phyloP scores from a whole-genome alignment of 2,113 vertebrate species.

The Ovis canadensis region DNA sequence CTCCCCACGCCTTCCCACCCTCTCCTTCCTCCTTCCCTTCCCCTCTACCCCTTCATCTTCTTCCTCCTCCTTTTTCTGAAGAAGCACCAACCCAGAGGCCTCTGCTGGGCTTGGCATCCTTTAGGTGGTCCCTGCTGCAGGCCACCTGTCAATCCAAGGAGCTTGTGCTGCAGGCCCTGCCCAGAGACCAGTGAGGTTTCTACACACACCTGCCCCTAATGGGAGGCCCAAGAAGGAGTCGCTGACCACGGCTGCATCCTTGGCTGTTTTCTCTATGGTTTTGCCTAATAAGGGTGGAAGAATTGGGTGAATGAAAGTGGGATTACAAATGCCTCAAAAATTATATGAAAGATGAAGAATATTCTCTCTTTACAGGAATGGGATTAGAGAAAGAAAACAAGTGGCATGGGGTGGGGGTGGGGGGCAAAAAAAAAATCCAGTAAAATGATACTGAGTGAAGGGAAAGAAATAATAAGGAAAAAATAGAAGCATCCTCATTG shows the following conservation, averaged over 20 bases:
- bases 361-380: neutral
- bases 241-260: neutral
- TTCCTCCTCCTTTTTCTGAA: neutral
- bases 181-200: neutral
- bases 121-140: neutral
- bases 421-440: neutral
- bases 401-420: neutral
- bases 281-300: neutral
- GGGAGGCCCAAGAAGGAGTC: neutral
- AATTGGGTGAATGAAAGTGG: neutral
- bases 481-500: neutral
- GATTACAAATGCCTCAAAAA: neutral
- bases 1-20: rapidly evolving
- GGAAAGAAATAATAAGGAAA: neutral
- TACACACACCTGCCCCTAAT: rapidly evolving
- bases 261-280: neutral
- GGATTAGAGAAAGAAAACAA: conserved; percentile 20
- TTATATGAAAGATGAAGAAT: neutral
- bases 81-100: neutral
- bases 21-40: too few relatives aligned
- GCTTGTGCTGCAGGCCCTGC: neutral
- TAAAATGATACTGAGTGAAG: neutral
- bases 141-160: neutral
- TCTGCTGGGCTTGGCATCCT: neutral
- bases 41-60: neutral